phyloP scores from a whole-genome alignment of 2,113 vertebrate genomes.

The Saguinus imperator region DNA sequence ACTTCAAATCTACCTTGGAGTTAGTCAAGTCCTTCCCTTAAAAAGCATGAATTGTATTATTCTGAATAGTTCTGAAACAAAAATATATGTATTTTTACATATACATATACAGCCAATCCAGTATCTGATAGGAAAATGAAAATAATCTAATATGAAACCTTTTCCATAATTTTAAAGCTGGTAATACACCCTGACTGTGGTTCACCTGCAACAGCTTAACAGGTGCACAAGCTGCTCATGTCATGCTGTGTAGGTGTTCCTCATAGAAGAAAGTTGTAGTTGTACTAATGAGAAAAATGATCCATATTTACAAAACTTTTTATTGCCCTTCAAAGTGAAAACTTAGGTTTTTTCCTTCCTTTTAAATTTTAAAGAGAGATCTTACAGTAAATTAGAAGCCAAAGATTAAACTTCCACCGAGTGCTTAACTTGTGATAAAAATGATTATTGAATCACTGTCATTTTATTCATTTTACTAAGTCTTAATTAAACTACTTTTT shows the following conservation, averaged over 20 bases:
- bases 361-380: neutral
- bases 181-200: neutral
- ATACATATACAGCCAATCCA: no score
- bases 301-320: neutral
- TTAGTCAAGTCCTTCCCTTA: neutral
- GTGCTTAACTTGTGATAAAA: neutral
- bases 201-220: neutral
- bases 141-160: neutral
- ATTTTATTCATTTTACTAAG: constrained; percentile 2
- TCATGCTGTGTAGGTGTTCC: neutral
- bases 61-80: neutral
- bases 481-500: neutral
- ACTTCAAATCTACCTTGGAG: neutral
- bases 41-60: neutral
- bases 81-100: neutral
- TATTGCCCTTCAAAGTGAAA: neutral
- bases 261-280: neutral
- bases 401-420: neutral
- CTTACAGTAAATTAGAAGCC: neutral
- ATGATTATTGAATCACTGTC: neutral
- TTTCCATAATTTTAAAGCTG: neutral
- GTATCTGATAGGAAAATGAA: neutral
- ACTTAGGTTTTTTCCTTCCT: neutral
- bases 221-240: fast-evolving
- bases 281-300: neutral